These are phyloP conservation scores for Penaeus japonicus DNA, from an alignment of 1,140 invertebrate species.

Conservation along the genomic window DNA sequence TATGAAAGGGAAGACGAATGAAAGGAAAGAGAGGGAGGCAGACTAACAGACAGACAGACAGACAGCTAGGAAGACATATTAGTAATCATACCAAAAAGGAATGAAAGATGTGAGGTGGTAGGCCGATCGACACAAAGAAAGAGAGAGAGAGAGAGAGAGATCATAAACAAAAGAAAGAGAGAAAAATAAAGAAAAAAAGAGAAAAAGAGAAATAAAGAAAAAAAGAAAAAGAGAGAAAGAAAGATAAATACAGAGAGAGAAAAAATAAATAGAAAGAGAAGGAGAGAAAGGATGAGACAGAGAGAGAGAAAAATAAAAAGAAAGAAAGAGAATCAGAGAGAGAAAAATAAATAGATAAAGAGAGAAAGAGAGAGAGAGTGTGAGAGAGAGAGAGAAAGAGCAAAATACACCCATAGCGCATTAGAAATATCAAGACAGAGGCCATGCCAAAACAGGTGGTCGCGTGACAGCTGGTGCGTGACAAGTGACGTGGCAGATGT, in stretches of 20 bases:
- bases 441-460: too few relatives aligned
- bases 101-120: not conserved
- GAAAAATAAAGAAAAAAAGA: not conserved
- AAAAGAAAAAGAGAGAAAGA: not conserved
- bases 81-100: too few relatives aligned
- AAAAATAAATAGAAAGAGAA: not conserved
- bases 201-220: not conserved
- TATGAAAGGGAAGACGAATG: too few relatives aligned
- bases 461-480: too few relatives aligned
- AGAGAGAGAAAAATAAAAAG: not conserved
- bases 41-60: too few relatives aligned
- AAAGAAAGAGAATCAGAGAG: not conserved
- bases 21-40: too few relatives aligned
- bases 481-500: too few relatives aligned
- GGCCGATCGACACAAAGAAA: not conserved
- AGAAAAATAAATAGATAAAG: not conserved
- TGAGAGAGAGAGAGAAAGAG: conserved; percentile 1
- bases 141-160: conserved; percentile 13
- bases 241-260: not conserved
- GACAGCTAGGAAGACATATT: too few relatives aligned
- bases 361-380: not conserved
- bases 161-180: not conserved
- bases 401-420: not conserved
- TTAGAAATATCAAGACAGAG: too few relatives aligned
- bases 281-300: not conserved